These are phyloP conservation scores for Heterodera carotae DNA, from an alignment of 1,140 invertebrate genomes.

Conservation along the genomic window DNA sequence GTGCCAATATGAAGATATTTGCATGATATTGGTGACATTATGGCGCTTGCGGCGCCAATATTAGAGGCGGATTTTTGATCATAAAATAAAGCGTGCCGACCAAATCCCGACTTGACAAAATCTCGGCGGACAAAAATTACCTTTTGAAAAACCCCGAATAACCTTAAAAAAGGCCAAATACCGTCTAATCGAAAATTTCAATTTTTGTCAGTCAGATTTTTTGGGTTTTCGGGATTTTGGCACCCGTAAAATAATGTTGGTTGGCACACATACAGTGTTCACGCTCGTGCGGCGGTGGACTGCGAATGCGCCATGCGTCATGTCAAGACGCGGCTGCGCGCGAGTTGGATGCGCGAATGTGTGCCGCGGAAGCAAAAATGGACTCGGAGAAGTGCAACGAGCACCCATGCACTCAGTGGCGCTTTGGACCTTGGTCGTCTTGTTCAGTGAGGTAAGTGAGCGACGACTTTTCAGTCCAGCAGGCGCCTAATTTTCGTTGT, in stretches of 20 bases:
- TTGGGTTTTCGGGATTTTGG: background rate
- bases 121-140: too few relatives aligned
- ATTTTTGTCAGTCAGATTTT: background rate
- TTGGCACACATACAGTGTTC: slow-evolving; percentile 71
- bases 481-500: too few relatives aligned
- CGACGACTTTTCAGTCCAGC: too few relatives aligned
- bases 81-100: background rate
- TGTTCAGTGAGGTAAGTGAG: slow-evolving; percentile 73
- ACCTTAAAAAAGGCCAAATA: too few relatives aligned
- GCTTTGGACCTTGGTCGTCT: slow-evolving; percentile 67
- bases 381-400: slow-evolving; percentile 61
- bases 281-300: slow-evolving; percentile 74
- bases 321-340: slow-evolving; percentile 70
- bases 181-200: too few relatives aligned
- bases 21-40: too few relatives aligned
- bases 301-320: slow-evolving; percentile 70
- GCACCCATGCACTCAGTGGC: slow-evolving; percentile 59
- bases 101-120: too few relatives aligned
- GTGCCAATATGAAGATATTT: too few relatives aligned
- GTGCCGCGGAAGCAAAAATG: slow-evolving; percentile 37
- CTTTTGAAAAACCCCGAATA: too few relatives aligned
- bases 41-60: too few relatives aligned
- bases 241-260: background rate
- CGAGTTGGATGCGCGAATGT: slow-evolving; percentile 47
- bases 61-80: background rate